Conservation (phyloP, 2,113 vertebrate species). For the Lophochroa leadbeateri region DNA sequence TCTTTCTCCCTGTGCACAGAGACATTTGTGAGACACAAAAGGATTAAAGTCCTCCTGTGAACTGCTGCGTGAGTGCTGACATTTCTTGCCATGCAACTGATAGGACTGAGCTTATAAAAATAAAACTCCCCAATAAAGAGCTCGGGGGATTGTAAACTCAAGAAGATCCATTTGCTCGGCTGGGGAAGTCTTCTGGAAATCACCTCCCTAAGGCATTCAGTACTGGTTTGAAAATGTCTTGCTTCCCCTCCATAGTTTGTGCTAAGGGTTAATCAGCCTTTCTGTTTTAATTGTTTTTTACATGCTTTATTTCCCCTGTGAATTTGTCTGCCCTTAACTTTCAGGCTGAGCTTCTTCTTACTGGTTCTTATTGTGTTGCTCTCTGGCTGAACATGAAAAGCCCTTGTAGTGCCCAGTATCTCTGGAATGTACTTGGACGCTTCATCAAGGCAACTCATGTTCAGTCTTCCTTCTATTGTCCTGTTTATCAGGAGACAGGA, state of each 20-base stretch:
- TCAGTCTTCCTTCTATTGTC: neutral
- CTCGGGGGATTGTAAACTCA: neutral
- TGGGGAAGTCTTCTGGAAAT: neutral
- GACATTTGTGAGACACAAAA: neutral
- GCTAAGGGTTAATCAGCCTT: neutral
- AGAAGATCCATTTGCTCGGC: neutral
- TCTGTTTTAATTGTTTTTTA: neutral
- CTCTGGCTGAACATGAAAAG: neutral
- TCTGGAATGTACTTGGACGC: conserved; percentile 13
- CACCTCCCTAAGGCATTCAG: neutral
- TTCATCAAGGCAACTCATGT: neutral
- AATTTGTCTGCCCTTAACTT: conserved; percentile 6
- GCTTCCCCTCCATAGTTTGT: neutral
- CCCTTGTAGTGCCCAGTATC: neutral
- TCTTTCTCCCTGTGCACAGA: neutral
- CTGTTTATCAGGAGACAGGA: neutral
- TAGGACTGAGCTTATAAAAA: neutral
- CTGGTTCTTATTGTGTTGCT: neutral
- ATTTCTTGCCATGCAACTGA: neutral
- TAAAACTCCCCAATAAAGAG: neutral
- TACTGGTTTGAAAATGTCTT: neutral
- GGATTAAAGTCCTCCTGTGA: neutral
- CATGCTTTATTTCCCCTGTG: neutral
- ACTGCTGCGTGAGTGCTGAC: neutral
- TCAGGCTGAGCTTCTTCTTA: conserved; percentile 24